Conservation (phyloP, 2,797 vertebrate species). For the Hoplostethus mediterraneus region DNA sequence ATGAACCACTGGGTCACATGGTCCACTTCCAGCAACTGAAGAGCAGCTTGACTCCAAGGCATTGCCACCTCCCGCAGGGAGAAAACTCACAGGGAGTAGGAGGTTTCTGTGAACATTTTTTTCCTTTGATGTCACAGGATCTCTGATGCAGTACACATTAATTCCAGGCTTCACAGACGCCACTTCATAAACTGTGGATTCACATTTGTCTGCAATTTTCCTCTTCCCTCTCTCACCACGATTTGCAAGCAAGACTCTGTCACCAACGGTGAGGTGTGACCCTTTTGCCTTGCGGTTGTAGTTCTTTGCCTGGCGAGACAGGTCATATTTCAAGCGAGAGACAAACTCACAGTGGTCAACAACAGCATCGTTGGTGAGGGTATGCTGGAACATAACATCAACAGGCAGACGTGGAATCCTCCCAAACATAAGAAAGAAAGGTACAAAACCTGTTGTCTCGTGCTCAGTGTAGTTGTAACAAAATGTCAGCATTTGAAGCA, state of each 20-base stretch:
- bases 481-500: no score
- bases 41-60: not conserved
- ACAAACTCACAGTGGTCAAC: slow-evolving; percentile 13
- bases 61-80: not conserved
- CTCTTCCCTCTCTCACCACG: slow-evolving; percentile 26
- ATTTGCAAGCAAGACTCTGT: slow-evolving; percentile 23
- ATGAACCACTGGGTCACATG: not conserved
- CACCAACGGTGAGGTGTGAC: slow-evolving; percentile 5
- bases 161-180: slow-evolving; percentile 11
- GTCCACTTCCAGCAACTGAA: not conserved
- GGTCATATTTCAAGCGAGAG: not conserved
- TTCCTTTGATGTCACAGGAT: not conserved
- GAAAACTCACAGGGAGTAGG: not conserved
- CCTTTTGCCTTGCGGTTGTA: slow-evolving; percentile 30
- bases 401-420: no score
- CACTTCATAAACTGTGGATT: slow-evolving; percentile 18
- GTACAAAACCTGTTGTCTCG: no score
- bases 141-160: slow-evolving; percentile 26
- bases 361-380: not conserved
- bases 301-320: slow-evolving; percentile 6
- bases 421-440: no score
- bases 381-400: not conserved
- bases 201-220: slow-evolving; percentile 37
- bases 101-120: slow-evolving; percentile 27
- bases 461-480: no score